phyloP scores from a whole-genome alignment of 2,797 vertebrate genomes.

The Eulemur coronatus region DNA sequence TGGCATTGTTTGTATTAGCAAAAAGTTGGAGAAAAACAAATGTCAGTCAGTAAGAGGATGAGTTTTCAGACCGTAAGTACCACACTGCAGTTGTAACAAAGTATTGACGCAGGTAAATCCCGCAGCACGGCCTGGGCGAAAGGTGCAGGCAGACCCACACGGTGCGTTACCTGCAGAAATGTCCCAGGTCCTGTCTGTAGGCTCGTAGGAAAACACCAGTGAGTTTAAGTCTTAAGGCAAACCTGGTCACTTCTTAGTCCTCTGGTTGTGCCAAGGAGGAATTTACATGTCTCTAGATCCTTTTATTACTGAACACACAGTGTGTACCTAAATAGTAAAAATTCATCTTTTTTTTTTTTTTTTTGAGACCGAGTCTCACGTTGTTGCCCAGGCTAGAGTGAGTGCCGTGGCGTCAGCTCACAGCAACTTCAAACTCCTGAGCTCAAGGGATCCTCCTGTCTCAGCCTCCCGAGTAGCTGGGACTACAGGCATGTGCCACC shows the following conservation, averaged over 20 bases:
- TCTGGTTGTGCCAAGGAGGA: neutral
- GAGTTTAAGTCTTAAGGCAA: neutral
- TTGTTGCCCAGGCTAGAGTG: no score
- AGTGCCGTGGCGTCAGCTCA: no score
- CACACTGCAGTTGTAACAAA: neutral
- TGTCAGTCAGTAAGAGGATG: neutral
- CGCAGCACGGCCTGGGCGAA: neutral
- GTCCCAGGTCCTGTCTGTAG: accelerated
- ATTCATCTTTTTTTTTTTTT: neutral
- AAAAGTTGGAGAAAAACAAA: neutral
- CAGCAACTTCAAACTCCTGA: no score
- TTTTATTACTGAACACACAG: neutral
- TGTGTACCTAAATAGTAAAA: neutral
- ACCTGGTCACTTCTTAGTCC: neutral
- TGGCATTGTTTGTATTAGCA: neutral
- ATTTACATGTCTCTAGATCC: neutral
- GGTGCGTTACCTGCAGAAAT: neutral
- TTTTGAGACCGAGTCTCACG: no score
- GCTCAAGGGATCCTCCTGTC: no score
- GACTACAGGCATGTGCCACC: no score
- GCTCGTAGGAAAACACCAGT: neutral
- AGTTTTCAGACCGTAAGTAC: neutral
- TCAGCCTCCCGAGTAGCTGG: no score
- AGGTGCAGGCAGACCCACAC: accelerated
- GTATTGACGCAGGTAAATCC: neutral